phyloP scores from a whole-genome alignment of 92 coral and sea anemone species.

The Parazoanthus swiftii region DNA sequence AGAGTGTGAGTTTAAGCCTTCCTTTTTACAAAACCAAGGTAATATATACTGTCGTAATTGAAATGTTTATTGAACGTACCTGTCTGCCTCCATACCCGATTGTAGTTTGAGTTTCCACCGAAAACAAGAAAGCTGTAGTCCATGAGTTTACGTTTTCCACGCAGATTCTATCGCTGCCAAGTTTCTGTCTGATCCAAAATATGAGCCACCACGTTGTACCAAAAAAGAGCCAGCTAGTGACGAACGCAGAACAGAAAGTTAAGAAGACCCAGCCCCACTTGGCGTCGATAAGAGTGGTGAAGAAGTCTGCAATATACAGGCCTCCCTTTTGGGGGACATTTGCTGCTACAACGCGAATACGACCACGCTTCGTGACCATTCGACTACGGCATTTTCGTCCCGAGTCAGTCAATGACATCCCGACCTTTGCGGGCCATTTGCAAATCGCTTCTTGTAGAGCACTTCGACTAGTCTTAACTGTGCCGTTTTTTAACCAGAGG shows the following conservation, averaged over 20 bases:
- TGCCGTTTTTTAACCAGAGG: constrained; percentile 35
- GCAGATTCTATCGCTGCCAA: constrained; percentile 58
- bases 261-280: constrained; percentile 84
- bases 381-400: constrained; percentile 53
- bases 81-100: constrained; percentile 97
- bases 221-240: constrained; percentile 86
- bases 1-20: background rate
- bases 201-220: constrained; percentile 88
- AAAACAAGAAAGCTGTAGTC: constrained; percentile 91
- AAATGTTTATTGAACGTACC: constrained; percentile 47
- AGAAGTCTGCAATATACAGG: constrained; percentile 81
- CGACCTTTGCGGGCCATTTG: constrained; percentile 43
- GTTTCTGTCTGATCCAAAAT: constrained; percentile 54
- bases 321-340: constrained; percentile 71
- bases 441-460: constrained; percentile 44
- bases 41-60: background rate
- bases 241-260: constrained; percentile 72
- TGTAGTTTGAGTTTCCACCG: constrained; percentile 96
- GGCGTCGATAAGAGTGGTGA: constrained; percentile 86
- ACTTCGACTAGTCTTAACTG: constrained; percentile 10
- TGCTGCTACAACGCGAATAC: constrained; percentile 59
- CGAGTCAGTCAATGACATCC: constrained; percentile 29
- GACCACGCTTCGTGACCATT: constrained; percentile 74
- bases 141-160: constrained; percentile 91
- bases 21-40: background rate